A percentile compares a stretch with the other conserved stretches of the same genome.
phyloP scores from a whole-genome alignment of 2,888 invertebrate species.

The Acronicta leporina region DNA sequence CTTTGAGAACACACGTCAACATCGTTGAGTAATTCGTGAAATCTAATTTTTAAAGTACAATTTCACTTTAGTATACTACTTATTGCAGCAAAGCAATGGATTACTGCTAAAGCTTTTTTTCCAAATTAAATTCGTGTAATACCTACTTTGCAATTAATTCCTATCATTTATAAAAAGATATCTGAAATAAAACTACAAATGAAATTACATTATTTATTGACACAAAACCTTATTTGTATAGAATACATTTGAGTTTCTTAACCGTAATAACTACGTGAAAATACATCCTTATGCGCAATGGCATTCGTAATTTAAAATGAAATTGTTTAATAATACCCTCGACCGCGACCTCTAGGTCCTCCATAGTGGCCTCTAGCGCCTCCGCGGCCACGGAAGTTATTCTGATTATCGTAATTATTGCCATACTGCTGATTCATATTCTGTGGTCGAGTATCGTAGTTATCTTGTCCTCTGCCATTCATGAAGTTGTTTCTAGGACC shows the following conservation, averaged over 20 bases:
- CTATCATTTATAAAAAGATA: too few species aligned
- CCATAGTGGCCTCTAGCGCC: constrained; percentile 64
- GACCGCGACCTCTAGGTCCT: constrained; percentile 70
- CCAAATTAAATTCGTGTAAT: too few species aligned
- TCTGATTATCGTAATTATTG: constrained; percentile 51
- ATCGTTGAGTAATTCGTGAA: too few species aligned
- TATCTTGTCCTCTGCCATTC: constrained; percentile 63
- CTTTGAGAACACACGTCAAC: too few species aligned
- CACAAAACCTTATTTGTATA: constrained; percentile 21
- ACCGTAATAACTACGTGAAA: constrained; percentile 24
- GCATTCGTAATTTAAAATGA: constrained; percentile 13
- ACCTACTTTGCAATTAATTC: not conserved
- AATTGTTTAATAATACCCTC: constrained; percentile 54
- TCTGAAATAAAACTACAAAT: constrained; percentile 13
- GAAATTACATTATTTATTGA: constrained; percentile 26
- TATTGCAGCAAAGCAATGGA: too few species aligned
- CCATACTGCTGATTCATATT: constrained; percentile 60
- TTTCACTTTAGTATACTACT: too few species aligned
- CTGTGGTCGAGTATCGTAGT: constrained; percentile 50
- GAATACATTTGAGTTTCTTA: constrained; percentile 32
- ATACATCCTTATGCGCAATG: constrained; percentile 25
- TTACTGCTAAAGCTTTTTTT: too few species aligned
- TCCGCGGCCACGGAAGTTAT: constrained; percentile 65
- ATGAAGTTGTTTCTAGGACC: constrained; percentile 65
- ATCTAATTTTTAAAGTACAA: too few species aligned